Conservation (phyloP, 2,113 vertebrate genomes). For the Zosterops borbonicus region DNA sequence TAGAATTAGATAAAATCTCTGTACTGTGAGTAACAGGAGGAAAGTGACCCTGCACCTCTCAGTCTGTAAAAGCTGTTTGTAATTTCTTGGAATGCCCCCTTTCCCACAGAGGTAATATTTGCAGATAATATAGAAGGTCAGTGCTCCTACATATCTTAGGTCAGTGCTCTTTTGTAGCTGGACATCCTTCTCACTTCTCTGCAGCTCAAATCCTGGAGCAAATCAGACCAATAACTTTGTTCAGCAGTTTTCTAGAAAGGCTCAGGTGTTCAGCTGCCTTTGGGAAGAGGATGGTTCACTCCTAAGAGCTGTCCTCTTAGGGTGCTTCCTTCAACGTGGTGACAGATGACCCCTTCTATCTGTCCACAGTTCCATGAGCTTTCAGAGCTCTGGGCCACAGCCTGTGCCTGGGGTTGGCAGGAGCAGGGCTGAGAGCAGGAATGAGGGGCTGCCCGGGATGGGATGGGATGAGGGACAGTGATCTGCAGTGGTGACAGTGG, state of each 20-base stretch:
- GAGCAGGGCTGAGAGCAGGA: background rate
- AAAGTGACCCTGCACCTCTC: background rate
- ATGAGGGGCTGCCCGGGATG: too few species aligned
- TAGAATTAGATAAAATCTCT: background rate
- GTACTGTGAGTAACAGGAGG: background rate
- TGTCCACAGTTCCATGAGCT: rapidly evolving
- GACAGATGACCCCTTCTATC: rapidly evolving
- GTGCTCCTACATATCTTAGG: background rate
- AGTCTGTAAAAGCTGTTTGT: background rate
- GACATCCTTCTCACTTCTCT: background rate
- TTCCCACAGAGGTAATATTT: background rate
- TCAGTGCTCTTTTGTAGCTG: background rate
- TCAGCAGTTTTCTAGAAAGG: background rate
- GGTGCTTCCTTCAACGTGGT: background rate
- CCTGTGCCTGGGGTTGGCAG: background rate
- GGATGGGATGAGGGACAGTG: background rate
- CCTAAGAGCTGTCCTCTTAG: background rate
- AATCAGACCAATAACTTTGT: background rate
- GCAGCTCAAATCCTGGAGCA: background rate
- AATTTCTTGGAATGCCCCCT: background rate
- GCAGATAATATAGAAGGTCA: background rate
- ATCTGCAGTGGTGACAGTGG: background rate
- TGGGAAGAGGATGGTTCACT: background rate
- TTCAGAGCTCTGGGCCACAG: background rate
- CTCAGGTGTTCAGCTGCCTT: background rate